These are phyloP conservation scores for Oryctolagus cuniculus DNA, from an alignment of 2,113 vertebrate species.

Conservation along the genomic window DNA sequence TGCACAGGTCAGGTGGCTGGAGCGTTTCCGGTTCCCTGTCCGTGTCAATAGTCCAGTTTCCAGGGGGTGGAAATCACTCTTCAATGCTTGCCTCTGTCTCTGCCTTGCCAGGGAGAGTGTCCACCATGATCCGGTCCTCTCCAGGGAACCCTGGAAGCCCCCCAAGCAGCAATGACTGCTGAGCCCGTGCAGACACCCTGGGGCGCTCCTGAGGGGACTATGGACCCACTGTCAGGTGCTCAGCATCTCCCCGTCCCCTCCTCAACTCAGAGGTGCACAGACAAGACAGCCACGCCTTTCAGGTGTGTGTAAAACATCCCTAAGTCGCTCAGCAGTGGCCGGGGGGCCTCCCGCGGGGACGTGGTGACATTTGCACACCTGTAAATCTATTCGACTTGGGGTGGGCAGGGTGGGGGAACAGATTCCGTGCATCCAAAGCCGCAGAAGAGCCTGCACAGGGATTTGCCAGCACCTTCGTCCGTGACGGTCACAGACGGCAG, in stretches of 20 bases:
- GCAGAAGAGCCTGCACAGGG: neutral
- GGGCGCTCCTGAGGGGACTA: too few relatives aligned
- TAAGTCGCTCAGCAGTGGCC: neutral
- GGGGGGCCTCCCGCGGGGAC: neutral
- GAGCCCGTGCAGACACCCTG: too few relatives aligned
- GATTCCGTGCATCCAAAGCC: neutral
- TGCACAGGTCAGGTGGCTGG: neutral
- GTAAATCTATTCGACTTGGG: neutral
- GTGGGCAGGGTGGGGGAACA: neutral
- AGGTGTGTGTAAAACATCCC: too few relatives aligned
- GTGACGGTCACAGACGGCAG: neutral
- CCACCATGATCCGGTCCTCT: neutral
- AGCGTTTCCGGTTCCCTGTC: neutral
- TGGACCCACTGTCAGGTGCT: neutral
- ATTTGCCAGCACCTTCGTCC: neutral
- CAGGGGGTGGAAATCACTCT: neutral
- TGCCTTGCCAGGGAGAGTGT: neutral
- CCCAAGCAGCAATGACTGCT: too few relatives aligned
- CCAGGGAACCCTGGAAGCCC: neutral
- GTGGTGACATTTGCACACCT: neutral
- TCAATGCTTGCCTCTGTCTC: neutral
- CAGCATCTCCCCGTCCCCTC: fast-evolving
- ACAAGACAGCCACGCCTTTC: neutral
- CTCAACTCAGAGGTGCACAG: neutral
- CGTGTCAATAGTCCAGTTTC: too few relatives aligned